Evolutionary conservation across 2,797 vertebrate genomes (phyloP), one percentile per base, ranked within the genome.

Genomic region (Aulostomus chinensis): DNA sequence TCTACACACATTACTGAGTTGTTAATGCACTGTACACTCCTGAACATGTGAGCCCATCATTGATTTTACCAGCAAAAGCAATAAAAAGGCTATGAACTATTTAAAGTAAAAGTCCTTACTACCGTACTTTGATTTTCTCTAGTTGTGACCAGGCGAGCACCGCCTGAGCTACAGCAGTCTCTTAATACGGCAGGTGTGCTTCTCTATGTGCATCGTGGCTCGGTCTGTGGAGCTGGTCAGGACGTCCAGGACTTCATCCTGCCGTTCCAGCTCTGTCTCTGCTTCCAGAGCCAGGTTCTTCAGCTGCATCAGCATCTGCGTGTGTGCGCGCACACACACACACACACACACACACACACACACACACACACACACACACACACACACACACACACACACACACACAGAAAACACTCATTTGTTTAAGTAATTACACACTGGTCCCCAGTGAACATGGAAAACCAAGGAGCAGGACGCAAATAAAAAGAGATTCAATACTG

Each of bases 251-350:
- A 87, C 88, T 31, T 96, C 95, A 0, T 97, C 95, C 78, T 99
- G 97, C 1, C 93, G 78, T 34, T 97, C 94, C 76, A 99, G 88
- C 81, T 98, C 96, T 0, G 88, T 88, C 49, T 97, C 94, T 0
- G 94, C 87, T 57, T 97, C 96, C 85, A 98, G 77, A 18, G 94
- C 95, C 1, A 98, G 90, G 58, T 80, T 87, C 83, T 95, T 98
- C 74, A 98, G 88, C 69, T 94, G 94, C 84, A 89, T 76, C 21
- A 99, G 89, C 78, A 97, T 95, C 96, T 98, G 83, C 14, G 17
- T 33, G 49, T 18, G 51, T 28, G 63, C 39, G 52, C 21, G 59
- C 29, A 61, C 34, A 67, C 30, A 57, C 37, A 35, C 38, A 26
- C 28, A 16, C 24, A 35, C 18, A 70, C 22, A 58, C 30, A 59